A percentile compares a stretch with the other conserved stretches of the same genome.
phyloP scores from a whole-genome alignment of 2,797 vertebrate species.

The Sphaeramia orbicularis region DNA sequence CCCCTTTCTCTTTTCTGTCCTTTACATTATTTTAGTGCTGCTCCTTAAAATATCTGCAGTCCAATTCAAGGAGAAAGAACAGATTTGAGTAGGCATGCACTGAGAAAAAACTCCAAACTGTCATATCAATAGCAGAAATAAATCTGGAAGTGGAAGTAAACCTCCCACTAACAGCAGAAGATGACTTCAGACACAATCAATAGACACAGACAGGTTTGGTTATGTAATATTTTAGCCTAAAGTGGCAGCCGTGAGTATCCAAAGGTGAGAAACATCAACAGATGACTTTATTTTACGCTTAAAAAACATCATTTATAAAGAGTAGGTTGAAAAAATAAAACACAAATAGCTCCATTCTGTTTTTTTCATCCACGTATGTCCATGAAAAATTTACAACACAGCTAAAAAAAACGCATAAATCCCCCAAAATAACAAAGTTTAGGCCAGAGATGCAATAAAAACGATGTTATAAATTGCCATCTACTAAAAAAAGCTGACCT shows the following conservation, averaged over 20 bases:
- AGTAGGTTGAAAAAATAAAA: constrained; percentile 6
- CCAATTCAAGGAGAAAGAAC: constrained; percentile 48
- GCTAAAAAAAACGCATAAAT: background rate
- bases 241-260: constrained; percentile 31
- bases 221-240: constrained; percentile 37
- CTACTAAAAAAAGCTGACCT: constrained; percentile 24
- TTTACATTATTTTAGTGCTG: constrained; percentile 1
- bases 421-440: constrained; percentile 13
- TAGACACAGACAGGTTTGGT: constrained; percentile 46
- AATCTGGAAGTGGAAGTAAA: constrained; percentile 17
- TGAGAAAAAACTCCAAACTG: constrained; percentile 49
- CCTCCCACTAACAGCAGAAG: constrained; percentile 34
- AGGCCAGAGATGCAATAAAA: constrained; percentile 4
- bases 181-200: constrained; percentile 26
- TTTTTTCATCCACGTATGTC: background rate
- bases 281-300: constrained; percentile 17
- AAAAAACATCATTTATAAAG: constrained; percentile 1
- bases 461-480: constrained; percentile 23
- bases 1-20: background rate
- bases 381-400: background rate
- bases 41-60: constrained; percentile 35
- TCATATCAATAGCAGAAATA: constrained; percentile 57
- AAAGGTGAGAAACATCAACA: constrained; percentile 26
- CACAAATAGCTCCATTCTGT: constrained; percentile 9
- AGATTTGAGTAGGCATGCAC: constrained; percentile 47